These are phyloP conservation scores for Malachius bipustulatus DNA, from an alignment of 2,888 invertebrate genomes.

Conservation along the genomic window DNA sequence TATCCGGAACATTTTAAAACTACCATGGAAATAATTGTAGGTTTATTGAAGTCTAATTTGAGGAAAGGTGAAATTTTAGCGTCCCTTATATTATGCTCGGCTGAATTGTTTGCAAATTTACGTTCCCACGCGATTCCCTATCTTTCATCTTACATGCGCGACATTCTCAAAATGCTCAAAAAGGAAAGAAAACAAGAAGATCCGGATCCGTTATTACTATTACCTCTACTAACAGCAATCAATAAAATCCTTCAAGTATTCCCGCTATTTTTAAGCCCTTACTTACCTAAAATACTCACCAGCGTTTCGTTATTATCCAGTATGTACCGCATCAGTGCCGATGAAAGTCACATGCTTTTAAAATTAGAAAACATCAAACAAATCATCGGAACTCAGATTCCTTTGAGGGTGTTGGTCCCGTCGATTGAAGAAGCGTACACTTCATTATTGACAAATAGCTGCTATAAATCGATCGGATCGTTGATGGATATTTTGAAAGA, in stretches of 20 bases:
- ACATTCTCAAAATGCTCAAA: conserved; percentile 52
- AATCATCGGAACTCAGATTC: conserved; percentile 56
- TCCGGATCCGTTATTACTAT: conserved; percentile 49
- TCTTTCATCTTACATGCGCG: conserved; percentile 71
- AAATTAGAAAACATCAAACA: conserved; percentile 51
- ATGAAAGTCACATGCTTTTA: conserved; percentile 40
- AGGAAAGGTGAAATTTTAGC: conserved; percentile 54
- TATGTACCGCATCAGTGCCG: conserved; percentile 19
- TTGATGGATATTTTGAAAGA: conserved; percentile 68
- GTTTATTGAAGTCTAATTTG: conserved; percentile 42
- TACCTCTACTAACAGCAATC: conserved; percentile 66
- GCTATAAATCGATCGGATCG: conserved; percentile 50
- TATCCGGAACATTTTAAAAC: conserved; percentile 59
- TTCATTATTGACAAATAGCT: conserved; percentile 45
- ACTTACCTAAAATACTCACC: conserved; percentile 58
- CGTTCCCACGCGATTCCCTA: conserved; percentile 62
- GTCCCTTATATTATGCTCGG: conserved; percentile 62
- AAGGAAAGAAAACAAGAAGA: conserved; percentile 46
- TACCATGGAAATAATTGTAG: conserved; percentile 55
- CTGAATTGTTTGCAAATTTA: conserved; percentile 64
- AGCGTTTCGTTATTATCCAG: conserved; percentile 46
- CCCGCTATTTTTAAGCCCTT: conserved; percentile 75
- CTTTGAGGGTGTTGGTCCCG: conserved; percentile 66
- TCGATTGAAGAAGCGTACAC: conserved; percentile 55
- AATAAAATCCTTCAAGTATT: conserved; percentile 73